Base-by-base conservation (phyloP, 2,888 invertebrate species). In the Protodeltote pygarga region DNA sequence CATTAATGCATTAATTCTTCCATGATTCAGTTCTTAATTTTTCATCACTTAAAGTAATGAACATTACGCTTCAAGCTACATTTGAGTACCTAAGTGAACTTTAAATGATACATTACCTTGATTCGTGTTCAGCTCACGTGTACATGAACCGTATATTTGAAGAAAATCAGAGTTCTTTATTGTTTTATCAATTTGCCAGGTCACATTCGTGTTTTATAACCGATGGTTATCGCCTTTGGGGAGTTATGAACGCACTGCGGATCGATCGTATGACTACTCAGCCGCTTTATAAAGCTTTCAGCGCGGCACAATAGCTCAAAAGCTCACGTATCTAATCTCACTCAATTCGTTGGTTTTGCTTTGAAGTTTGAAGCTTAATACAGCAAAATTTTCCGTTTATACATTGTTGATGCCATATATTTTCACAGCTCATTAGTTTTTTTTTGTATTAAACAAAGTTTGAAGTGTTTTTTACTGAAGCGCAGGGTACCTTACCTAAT, bases 301-400 rank as follows among this genome's bases (percentile, higher is more conserved):
- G 47, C 42, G 37, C 41, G 20, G 2, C 8, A 10, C 20, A 8
- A 5, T 33, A 32, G 19, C 52, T 59, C 54, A 66, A 67, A 69
- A 46, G 38, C 54, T 39, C 61, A 65, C 73, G 64, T 71, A 61
- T 57, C 58, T 64, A 63, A 71, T 69, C 62, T 62, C 41, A 52
- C 38, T 47, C 60, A 32, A 68, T 65, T 55, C 55, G 52, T 42
- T 57, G 65, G 58, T 57, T 57, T 60, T 35, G 55, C 55, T 37
- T 24, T 33, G n/a, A n/a, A n/a, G n/a, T n/a, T n/a, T n/a, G 24
- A 32, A 34, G 33, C 35, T 44, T 42, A 29, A 37, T 59, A 49
- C 53, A n/a, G n/a, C n/a, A n/a, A 53, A 58, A 54, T 48, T 55
- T 57, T 49, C 37, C 47, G 45, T 55, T 53, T 48, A 60, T 55